phyloP scores from a whole-genome alignment of 2,797 vertebrate genomes.

The Carduelis carduelis region DNA sequence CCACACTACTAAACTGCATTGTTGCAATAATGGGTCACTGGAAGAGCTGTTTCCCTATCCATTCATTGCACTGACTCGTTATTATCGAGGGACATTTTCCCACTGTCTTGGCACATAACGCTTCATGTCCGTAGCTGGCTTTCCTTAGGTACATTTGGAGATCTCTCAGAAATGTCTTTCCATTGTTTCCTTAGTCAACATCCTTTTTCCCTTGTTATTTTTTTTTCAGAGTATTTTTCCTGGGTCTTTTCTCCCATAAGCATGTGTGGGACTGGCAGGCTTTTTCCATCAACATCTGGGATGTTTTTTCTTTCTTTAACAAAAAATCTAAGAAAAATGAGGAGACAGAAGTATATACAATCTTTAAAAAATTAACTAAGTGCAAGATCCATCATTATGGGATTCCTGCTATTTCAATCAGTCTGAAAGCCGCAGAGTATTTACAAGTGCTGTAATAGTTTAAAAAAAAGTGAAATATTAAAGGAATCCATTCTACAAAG shows the following conservation, averaged over 20 bases:
- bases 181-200: neutral
- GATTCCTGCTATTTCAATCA: neutral
- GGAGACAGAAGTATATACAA: neutral
- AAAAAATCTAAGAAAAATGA: neutral
- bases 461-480: neutral
- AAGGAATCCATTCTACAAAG: neutral
- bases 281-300: neutral
- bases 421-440: neutral
- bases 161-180: neutral
- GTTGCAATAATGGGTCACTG: neutral
- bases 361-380: neutral
- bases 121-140: neutral
- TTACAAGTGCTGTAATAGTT: neutral
- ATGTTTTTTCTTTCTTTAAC: neutral
- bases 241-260: neutral
- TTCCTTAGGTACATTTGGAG: neutral
- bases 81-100: neutral
- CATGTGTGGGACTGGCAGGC: fast-evolving
- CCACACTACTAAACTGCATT: neutral
- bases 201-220: neutral
- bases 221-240: neutral
- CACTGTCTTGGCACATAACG: neutral
- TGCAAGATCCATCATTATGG: neutral
- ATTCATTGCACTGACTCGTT: fast-evolving
- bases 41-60: neutral